Base-by-base conservation (phyloP, 2,113 vertebrate genomes). In the Ictidomys tridecemlineatus region DNA sequence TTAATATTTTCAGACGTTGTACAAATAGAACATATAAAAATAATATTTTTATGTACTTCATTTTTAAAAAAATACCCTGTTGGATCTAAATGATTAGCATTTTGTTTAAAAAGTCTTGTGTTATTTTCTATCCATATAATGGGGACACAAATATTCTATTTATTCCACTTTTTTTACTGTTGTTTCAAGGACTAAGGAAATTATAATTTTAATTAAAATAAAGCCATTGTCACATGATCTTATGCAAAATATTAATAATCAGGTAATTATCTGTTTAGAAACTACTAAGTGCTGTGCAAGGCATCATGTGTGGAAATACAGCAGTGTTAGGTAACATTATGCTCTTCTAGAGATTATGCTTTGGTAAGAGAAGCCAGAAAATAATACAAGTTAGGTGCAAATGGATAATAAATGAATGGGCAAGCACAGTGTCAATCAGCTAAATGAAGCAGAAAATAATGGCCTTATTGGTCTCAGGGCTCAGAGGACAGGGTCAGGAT, bases 161-260 rank as follows among this genome's bases (percentile, higher is more conserved):
- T 69, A 73, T 83, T 95, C 28, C 61, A 28, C 9, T 48, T 87
- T 87, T 92, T 87, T 80, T 78, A 72, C 28, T 82, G 24, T 42
- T 70, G 84, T 96, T 85, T 18, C 37, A 93, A 63, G 8, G 37
- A 86, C 77, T 67, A 58, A 90, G 45, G 2, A 53, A 51, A 79
- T 65, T 74, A 76, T 80, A 79, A 85, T 72, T 78, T 61, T 96
- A 96, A 48, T 37, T 61, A 91, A 96, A 45, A 48, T 34, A 94
- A 95, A 80, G 28, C 13, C 6, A 24, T 48, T 18, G 28, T n/a
- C 24, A 28, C 16, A 65, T 86, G 13, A 8, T 56, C 37, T 48
- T 48, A 90, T 91, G 0, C 69, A 70, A 94, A 88, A 42, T 90
- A 61, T n/a, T 58, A 84, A 45, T n/a, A 53, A 34, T 53, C 13